Base-by-base conservation (phyloP, 2,797 vertebrate species). In the Mus minutoides region DNA sequence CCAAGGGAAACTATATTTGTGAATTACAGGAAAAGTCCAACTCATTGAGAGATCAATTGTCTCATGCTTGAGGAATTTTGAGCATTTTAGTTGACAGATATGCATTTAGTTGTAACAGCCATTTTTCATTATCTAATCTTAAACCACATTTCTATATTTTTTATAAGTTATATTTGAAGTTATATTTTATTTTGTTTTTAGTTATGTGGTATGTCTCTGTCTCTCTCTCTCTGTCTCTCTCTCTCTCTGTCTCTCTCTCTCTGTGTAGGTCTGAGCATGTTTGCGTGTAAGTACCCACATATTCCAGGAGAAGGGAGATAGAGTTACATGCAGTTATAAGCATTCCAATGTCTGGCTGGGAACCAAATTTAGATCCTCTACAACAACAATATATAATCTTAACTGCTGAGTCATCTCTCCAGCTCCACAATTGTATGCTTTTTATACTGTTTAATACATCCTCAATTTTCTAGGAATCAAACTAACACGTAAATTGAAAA, bases 401-500 rank as follows among this genome's bases (percentile, higher is more conserved):
- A 73, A 29, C 49, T 73, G 14, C 34, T 73, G 49, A 87, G 49
- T 29, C 16, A 37, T 19, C 9, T 40, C n/a, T 71, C n/a, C 10
- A 88, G 26, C 2, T 24, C 14, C 26, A 34, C 14, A 60, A 43
- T 43, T 75, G 58, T 4, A 75, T 73, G 46, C 40, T 52, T 62
- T 83, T 88, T 54, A 88, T 10, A 78, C 24, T 75, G 7, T 62
- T 90, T 77, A 86, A 73, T 69, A n/a, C 40, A 46, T 3, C 1
- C 11, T 54, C 31, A 79, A 40, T 56, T 91, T 92, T 94, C 26
- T 29, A 94, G 88, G 73, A 92, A 62, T 82, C 29, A 88, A 94
- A 37, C 71, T 78, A 46, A n/a, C 31, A 43, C 37, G 17, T 46
- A 86, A 64, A 93, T 92, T 90, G 54, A 92, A 43, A 85, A 85